A percentile compares a stretch with the other conserved stretches of the same genome.
These are phyloP conservation scores for Masticophis lateralis DNA, from an alignment of 2,797 vertebrate genomes.

Conservation along the genomic window DNA sequence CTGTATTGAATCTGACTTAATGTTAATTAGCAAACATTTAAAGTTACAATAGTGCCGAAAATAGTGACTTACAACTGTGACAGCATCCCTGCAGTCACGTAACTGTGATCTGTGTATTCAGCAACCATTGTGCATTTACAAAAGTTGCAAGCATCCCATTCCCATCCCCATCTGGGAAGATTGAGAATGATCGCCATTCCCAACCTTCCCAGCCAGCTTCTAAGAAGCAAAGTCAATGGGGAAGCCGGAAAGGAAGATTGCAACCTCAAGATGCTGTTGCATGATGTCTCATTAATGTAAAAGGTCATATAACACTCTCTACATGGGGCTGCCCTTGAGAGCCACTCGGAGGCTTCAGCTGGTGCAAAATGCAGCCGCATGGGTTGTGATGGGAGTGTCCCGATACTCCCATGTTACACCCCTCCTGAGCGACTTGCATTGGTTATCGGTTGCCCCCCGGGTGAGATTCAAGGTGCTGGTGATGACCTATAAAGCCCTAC, in stretches of 20 bases:
- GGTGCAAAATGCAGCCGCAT: too few species aligned
- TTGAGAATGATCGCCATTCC: not conserved
- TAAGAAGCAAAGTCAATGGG: not conserved
- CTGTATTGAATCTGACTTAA: not conserved
- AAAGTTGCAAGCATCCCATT: not conserved
- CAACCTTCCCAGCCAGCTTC: not conserved
- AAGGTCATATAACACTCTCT: not conserved
- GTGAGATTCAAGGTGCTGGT: too few species aligned
- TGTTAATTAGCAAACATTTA: not conserved
- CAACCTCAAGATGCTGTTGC: not conserved
- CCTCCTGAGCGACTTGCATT: too few species aligned
- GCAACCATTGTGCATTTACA: not conserved
- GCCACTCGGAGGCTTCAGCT: too few species aligned
- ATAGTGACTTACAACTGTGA: not conserved
- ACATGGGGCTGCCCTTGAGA: too few species aligned
- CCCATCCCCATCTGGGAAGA: too few species aligned
- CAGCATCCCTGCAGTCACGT: too few species aligned
- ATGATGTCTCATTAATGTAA: not conserved
- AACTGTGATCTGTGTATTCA: not conserved
- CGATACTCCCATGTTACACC: too few species aligned
- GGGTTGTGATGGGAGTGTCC: too few species aligned
- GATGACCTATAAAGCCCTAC: too few species aligned
- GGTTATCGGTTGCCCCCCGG: too few species aligned
- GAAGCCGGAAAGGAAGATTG: not conserved
- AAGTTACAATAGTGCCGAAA: not conserved